Evolutionary conservation across 1,140 invertebrate genomes (phyloP).

Genomic region (Aphis craccivora): DNA sequence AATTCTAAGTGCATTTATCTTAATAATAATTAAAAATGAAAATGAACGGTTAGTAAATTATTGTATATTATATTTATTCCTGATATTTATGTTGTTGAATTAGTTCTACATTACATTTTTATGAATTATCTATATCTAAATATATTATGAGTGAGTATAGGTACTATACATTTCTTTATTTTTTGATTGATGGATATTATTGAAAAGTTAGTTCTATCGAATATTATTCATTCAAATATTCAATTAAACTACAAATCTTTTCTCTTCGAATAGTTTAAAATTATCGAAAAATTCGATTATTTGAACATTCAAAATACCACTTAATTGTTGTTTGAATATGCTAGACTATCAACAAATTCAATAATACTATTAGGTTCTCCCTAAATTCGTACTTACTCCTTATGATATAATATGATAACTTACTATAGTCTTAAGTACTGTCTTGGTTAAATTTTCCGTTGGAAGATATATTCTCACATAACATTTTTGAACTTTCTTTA

Average conservation of each 20-base stretch:
- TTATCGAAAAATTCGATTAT: too few relatives aligned
- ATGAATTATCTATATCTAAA: not conserved
- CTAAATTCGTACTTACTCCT: not conserved
- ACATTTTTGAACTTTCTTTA: not conserved
- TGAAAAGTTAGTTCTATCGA: not conserved
- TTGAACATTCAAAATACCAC: not conserved
- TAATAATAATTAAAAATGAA: not conserved
- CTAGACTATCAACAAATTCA: not conserved
- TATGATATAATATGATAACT: not conserved
- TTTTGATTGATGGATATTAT: not conserved
- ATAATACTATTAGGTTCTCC: not conserved
- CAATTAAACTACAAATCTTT: too few relatives aligned
- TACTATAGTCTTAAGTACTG: not conserved
- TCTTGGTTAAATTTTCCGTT: not conserved
- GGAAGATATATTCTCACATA: not conserved
- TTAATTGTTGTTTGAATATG: not conserved
- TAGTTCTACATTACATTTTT: not conserved
- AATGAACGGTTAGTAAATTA: constrained; percentile 51
- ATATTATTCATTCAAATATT: too few relatives aligned
- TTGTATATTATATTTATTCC: not conserved
- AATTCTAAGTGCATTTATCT: not conserved
- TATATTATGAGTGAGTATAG: not conserved
- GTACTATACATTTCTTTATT: not conserved
- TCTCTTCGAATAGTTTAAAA: too few relatives aligned
- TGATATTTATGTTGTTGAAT: not conserved